Evolutionary conservation across 2,113 vertebrate genomes (phyloP), one percentile per base, ranked within the genome.

Genomic region (Solea senegalensis): DNA sequence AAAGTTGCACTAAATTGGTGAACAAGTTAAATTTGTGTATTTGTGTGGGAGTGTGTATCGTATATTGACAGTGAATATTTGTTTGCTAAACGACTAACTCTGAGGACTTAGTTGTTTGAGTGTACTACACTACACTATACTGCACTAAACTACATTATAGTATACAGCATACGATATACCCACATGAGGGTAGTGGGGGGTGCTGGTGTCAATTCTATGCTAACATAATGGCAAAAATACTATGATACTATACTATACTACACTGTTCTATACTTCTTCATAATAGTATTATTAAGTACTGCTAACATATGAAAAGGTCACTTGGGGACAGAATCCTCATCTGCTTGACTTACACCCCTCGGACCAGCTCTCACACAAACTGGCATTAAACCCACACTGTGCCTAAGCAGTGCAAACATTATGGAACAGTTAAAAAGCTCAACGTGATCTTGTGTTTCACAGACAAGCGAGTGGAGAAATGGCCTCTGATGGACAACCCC

Each of bases 381-480:
- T 8, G 39, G 44, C 50, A 27, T 0, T 48, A 58, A 67, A 40
- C 73, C 52, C 50, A 46, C 52, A 8, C 52, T 56, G 63, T 40
- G 11, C 7, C 41, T 28, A n/a, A 50, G 41, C 27, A 14, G 16
- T 40, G 12, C 1, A 0, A 62, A 58, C 63, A 52, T 43, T 21
- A 61, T 34, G 52, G 16, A 63, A 27, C 58, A 28, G 45, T 72
- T 82, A 34, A 68, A 14, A 70, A 78, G 87, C 58, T 69, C 48
- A 74, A 52, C 53, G n/a, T 78, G 75, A 85, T 90, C 70, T 61
- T 82, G 9, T 84, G 41, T 82, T 43, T 62, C n/a, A 2, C 85
- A 99, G 98, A 99, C 94, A 99, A 99, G 75, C 96, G 98, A 8
- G 98, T 99, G 81, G 95, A 97, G 90, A 94, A 98, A 69, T 99